Conservation (phyloP, 92 coral and sea anemone genomes). For the Palythoa heliodiscus region DNA sequence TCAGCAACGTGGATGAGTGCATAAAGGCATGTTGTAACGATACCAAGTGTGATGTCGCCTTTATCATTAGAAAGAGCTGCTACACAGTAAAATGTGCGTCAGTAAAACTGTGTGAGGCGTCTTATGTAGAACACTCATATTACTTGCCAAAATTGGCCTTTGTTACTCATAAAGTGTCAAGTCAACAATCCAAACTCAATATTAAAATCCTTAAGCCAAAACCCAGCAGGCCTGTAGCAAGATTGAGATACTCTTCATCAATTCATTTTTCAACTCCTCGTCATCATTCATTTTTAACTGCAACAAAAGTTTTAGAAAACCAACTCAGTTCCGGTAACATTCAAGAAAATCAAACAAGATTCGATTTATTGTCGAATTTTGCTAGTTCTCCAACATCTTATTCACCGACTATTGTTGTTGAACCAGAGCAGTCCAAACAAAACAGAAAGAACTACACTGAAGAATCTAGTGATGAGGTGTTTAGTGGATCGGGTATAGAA, state of each 20-base stretch:
- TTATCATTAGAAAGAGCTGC: conserved; percentile 46
- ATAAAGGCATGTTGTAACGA: conserved; percentile 35
- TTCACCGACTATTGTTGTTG: neutral
- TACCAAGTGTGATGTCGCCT: conserved; percentile 48
- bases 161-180: neutral
- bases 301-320: neutral
- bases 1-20: conserved; percentile 39
- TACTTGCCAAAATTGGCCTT: conserved; percentile 24
- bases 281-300: neutral
- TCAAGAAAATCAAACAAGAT: neutral
- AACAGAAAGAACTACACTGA: neutral
- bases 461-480: neutral
- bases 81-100: conserved; percentile 48
- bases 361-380: neutral
- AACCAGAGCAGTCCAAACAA: neutral
- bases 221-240: neutral
- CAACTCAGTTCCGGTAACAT: neutral
- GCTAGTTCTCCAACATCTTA: neutral
- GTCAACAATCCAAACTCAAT: neutral
- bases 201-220: neutral
- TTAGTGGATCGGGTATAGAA: conserved; percentile 6
- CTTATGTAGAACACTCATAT: conserved; percentile 7
- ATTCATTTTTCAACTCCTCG: neutral
- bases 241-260: neutral
- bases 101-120: conserved; percentile 31